These are phyloP conservation scores for Cryptoblepharus egeriae DNA, from an alignment of 2,797 vertebrate species.

Conservation along the genomic window DNA sequence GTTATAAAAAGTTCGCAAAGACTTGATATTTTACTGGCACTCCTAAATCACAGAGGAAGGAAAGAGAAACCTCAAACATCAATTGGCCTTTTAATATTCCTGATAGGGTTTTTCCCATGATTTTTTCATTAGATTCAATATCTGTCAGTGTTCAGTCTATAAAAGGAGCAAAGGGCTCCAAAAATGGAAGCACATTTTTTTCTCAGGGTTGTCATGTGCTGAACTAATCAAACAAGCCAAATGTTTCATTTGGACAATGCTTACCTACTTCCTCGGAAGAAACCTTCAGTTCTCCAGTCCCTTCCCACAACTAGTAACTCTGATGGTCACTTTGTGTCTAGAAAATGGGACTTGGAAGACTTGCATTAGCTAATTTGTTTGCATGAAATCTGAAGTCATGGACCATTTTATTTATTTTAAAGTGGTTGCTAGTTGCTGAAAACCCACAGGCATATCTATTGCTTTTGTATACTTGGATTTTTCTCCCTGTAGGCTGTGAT, in stretches of 20 bases:
- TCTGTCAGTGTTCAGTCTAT: slow-evolving; percentile 53
- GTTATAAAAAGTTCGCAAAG: slow-evolving; percentile 36
- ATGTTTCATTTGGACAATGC: slow-evolving; percentile 39
- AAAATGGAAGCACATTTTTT: slow-evolving; percentile 59
- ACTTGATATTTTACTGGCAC: slow-evolving; percentile 39
- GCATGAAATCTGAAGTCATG: slow-evolving; percentile 26
- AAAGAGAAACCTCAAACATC: slow-evolving; percentile 43
- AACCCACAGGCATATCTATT: not conserved
- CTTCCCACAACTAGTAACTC: too few relatives aligned
- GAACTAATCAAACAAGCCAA: slow-evolving; percentile 55
- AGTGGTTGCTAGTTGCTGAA: not conserved
- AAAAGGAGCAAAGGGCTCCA: slow-evolving; percentile 48
- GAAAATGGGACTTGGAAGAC: slow-evolving; percentile 5
- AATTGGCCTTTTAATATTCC: slow-evolving; percentile 57
- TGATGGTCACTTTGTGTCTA: not conserved
- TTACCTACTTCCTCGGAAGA: slow-evolving; percentile 7
- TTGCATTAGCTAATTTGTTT: slow-evolving; percentile 15
- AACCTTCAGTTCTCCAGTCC: not conserved
- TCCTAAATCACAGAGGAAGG: slow-evolving; percentile 49
- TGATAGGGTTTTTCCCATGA: slow-evolving; percentile 8
- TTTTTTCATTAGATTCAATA: slow-evolving; percentile 63
- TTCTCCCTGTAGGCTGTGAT: not conserved
- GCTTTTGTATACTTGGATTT: not conserved
- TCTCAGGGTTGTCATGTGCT: slow-evolving; percentile 44
- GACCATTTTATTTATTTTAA: slow-evolving; percentile 12